phyloP scores from a whole-genome alignment of 2,888 invertebrate species.

The Halictus quadricinctus region DNA sequence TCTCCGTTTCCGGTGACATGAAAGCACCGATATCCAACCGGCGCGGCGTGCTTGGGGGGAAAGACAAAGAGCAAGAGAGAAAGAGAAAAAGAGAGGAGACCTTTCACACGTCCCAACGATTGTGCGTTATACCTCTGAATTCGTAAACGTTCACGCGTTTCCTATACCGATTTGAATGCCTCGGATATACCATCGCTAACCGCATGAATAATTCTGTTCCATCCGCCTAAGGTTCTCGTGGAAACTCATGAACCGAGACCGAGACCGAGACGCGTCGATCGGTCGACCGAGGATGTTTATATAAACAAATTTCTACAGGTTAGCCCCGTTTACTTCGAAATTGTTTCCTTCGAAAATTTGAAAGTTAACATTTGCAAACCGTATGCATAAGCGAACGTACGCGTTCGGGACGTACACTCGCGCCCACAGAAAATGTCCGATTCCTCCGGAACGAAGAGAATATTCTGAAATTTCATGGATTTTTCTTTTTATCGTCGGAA shows the following conservation, averaged over 20 bases:
- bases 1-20: conserved; percentile 66
- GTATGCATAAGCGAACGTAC: neutral
- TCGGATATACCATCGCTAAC: conserved; percentile 6
- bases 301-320: neutral
- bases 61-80: neutral
- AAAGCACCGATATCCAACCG: conserved; percentile 56
- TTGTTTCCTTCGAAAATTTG: neutral
- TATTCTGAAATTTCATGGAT: neutral
- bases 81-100: conserved; percentile 22
- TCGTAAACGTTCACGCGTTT: conserved; percentile 41
- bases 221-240: neutral
- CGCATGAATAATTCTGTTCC: conserved; percentile 46
- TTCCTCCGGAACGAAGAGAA: neutral
- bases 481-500: neutral
- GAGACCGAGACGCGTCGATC: neutral
- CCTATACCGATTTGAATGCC: conserved; percentile 49
- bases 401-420: neutral
- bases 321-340: neutral
- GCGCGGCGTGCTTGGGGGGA: neutral
- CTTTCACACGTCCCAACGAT: conserved; percentile 54
- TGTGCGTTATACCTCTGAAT: conserved; percentile 41
- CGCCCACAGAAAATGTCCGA: neutral
- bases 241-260: conserved; percentile 2
- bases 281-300: neutral
- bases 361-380: neutral